Evolutionary conservation across 2,888 invertebrate species (phyloP).

Genomic region (Cosmia pyralina): DNA sequence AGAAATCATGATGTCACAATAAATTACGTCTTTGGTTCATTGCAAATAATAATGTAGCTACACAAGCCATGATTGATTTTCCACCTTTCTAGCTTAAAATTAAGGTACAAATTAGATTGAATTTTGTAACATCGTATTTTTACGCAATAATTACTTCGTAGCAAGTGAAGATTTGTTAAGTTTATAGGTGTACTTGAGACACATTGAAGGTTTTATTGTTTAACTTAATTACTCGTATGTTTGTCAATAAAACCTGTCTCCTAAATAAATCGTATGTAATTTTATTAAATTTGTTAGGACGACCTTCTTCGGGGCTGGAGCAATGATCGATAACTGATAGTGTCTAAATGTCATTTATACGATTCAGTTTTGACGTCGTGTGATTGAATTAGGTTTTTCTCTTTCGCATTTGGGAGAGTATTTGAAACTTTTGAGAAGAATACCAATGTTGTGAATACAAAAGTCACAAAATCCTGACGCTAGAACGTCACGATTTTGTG

Average conservation of each 20-base stretch:
- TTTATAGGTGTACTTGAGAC: slow-evolving; percentile 46
- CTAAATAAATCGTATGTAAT: slow-evolving; percentile 17
- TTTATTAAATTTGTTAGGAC: slow-evolving; percentile 4
- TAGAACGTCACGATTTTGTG: neutral
- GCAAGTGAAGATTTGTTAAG: slow-evolving; percentile 21
- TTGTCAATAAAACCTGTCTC: slow-evolving; percentile 27
- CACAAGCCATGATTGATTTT: neutral
- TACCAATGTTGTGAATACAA: neutral
- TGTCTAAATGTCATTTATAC: neutral
- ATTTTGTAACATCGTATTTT: neutral
- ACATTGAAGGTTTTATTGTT: slow-evolving; percentile 13
- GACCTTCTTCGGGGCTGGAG: slow-evolving; percentile 13
- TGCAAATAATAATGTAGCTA: slow-evolving; percentile 5
- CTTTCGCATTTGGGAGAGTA: neutral
- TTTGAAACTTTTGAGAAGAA: neutral
- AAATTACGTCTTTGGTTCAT: slow-evolving; percentile 22
- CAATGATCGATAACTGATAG: slow-evolving; percentile 8
- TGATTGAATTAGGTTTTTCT: slow-evolving; percentile 13
- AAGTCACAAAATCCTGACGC: neutral
- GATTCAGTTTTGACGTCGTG: slow-evolving; percentile 1
- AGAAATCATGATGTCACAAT: slow-evolving; percentile 35
- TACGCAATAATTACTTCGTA: neutral
- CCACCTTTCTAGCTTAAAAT: fast-evolving
- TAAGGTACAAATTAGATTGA: slow-evolving; percentile 14
- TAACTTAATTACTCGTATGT: slow-evolving; percentile 26